Conservation (phyloP, 92 coral and sea anemone species). For the Phymanthus crucifer region DNA sequence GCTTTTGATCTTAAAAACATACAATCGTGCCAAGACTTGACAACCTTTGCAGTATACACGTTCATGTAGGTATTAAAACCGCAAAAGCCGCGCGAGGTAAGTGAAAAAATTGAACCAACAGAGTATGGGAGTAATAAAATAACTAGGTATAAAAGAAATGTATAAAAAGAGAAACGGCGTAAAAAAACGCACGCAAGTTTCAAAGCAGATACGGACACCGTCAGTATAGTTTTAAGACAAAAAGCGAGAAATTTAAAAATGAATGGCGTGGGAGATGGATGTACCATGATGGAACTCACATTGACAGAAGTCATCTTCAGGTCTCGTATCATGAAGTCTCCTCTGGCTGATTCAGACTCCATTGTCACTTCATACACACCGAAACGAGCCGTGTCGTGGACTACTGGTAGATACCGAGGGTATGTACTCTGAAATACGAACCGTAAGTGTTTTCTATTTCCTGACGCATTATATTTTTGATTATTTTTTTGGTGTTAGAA, state of each 20-base stretch:
- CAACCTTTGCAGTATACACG: too few species aligned
- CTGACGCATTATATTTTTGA: too few species aligned
- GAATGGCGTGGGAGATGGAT: too few species aligned
- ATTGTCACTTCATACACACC: conserved; percentile 87
- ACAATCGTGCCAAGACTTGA: too few species aligned
- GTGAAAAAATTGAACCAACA: too few species aligned
- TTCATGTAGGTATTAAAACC: neutral
- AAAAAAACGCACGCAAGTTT: neutral
- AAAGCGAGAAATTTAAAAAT: too few species aligned
- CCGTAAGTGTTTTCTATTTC: too few species aligned
- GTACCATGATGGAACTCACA: conserved; percentile 41
- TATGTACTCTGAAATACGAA: conserved; percentile 46
- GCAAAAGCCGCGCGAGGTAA: too few species aligned
- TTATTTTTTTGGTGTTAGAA: too few species aligned
- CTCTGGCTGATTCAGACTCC: conserved; percentile 75
- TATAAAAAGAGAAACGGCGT: neutral
- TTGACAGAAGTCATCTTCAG: conserved; percentile 68
- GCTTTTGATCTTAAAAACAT: too few species aligned
- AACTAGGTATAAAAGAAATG: neutral
- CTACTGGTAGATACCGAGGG: conserved; percentile 79
- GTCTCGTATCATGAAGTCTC: conserved; percentile 76
- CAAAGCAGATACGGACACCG: neutral
- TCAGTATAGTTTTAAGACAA: neutral
- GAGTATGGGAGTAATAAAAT: neutral
- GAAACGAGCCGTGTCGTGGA: conserved; percentile 69